These are phyloP conservation scores for Cyrtonyx montezumae DNA, from an alignment of 2,113 vertebrate genomes.

Conservation along the genomic window DNA sequence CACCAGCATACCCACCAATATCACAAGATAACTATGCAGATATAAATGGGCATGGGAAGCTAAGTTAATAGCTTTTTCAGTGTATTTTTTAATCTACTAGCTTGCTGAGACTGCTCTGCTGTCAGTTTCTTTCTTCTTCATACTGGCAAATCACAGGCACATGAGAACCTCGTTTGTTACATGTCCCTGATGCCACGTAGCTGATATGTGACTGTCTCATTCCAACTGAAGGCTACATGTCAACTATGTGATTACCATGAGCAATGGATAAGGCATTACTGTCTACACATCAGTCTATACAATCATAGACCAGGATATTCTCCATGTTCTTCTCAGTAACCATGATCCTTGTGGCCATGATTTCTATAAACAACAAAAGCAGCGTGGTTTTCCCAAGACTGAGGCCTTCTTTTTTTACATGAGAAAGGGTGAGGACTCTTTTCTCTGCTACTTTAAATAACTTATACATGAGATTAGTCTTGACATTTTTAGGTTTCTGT, in stretches of 20 bases:
- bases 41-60: not conserved
- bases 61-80: not conserved
- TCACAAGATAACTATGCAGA: not conserved
- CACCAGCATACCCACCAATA: not conserved
- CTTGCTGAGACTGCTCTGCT: not conserved
- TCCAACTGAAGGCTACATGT: not conserved
- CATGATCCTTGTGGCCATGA: not conserved
- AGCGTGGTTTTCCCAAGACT: not conserved
- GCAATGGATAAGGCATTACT: not conserved
- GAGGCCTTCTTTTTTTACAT: not conserved
- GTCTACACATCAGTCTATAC: not conserved
- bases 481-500: conserved; percentile 9
- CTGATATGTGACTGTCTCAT: not conserved
- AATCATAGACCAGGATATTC: not conserved
- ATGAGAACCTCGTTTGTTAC: not conserved
- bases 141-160: not conserved
- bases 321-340: not conserved
- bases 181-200: not conserved
- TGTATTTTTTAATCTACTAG: not conserved
- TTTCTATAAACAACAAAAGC: not conserved
- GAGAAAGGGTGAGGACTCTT: not conserved
- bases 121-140: not conserved
- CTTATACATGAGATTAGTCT: not conserved
- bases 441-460: not conserved
- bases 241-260: not conserved